Base-by-base conservation (phyloP, 2,797 vertebrate genomes). In the Karalla daura region DNA sequence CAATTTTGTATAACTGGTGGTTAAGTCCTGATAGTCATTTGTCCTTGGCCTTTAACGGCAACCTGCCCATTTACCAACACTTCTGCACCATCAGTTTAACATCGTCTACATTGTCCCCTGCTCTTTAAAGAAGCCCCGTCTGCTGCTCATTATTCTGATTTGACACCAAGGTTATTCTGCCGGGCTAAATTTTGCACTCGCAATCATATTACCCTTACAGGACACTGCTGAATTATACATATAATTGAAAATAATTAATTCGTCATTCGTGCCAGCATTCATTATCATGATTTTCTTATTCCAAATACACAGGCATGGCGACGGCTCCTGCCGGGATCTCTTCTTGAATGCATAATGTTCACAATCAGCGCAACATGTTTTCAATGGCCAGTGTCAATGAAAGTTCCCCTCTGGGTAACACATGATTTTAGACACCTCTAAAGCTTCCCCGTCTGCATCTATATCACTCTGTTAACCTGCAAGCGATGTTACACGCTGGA, bases 261-360 rank as follows among this genome's bases (percentile, higher is more conserved):
- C 35, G 5, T 32, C 25, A 58, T 24, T 20, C 63, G 15, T 68
- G 44, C 36, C 69, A 80, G 49, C 51, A 53, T 70, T 83, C 35
- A 70, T 81, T 83, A 73, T 71, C 51, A 21, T 58, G 49, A 68
- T 56, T 58, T 71, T 58, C 46, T 63, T 62, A 39, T 63, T 82
- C 32, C 25, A 45, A 70, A 73, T 33, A 64, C 70, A 70, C 59
- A 69, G 66, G 45, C 2, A 43, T 61, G 65, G 41, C 40, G 45
- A 76, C 20, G 36, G 53, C 59, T 62, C 60, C 36, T 44, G 63
- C 63, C 30, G 62, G 51, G 24, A 63, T 59, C 60, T 50, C 47
- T 49, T 36, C 73, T 33, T 61, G 61, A 78, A 78, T 84, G 30
- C 59, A 49, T 45, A 68, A 68, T 56, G 41, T 20, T 49, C 4